A percentile compares a stretch with the other conserved stretches of the same genome.
phyloP scores from a whole-genome alignment of 35 echinoderm and acorn worm species.

The Lytechinus pictus region DNA sequence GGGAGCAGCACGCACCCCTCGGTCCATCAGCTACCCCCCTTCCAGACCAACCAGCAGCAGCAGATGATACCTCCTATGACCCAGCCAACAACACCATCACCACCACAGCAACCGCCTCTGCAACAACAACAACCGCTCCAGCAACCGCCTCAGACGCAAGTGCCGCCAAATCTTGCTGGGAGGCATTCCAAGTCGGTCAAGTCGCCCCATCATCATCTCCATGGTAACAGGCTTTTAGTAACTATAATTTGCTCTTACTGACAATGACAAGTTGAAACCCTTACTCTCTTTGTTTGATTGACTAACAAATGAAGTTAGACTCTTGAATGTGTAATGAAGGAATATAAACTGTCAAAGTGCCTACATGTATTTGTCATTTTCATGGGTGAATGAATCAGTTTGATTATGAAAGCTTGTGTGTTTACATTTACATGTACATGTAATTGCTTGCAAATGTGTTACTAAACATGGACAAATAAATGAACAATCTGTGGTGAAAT shows the following conservation, averaged over 20 bases:
- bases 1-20: constrained; percentile 28
- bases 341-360: too few species aligned
- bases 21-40: constrained; percentile 51
- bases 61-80: neutral
- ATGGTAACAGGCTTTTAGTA: neutral
- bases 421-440: too few species aligned
- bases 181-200: constrained; percentile 50
- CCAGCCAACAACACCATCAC: neutral
- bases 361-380: too few species aligned
- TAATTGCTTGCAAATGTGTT: too few species aligned
- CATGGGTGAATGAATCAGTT: too few species aligned
- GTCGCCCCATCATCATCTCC: constrained; percentile 26
- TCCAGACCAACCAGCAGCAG: neutral
- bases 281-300: neutral
- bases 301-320: neutral
- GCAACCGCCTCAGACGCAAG: neutral
- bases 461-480: too few species aligned
- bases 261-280: neutral
- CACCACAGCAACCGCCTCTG: neutral
- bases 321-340: neutral
- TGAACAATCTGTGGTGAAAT: too few species aligned
- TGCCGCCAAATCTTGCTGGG: neutral
- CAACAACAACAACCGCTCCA: constrained; percentile 46
- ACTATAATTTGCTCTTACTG: neutral
- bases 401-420: too few species aligned